Conservation (phyloP, 2,888 invertebrate genomes). For the Morpho achilles region DNA sequence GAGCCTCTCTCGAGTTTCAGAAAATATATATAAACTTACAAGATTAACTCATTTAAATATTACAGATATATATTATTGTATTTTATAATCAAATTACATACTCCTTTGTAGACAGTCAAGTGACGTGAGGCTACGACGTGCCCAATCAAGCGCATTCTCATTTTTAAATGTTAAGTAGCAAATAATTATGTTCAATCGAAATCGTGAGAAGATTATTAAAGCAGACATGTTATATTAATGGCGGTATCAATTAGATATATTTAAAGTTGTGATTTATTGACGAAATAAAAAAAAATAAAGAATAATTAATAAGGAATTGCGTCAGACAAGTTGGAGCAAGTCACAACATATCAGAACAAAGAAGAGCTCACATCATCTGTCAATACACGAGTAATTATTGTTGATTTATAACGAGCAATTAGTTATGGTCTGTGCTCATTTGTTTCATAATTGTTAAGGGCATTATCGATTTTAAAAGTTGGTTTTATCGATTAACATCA, state of each 20-base stretch:
- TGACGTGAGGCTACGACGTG: conserved; percentile 2
- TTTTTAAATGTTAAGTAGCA: conserved; percentile 13
- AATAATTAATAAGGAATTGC: conserved; percentile 9
- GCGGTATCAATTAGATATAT: conserved; percentile 9
- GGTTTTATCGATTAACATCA: conserved; percentile 23
- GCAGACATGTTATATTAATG: conserved; percentile 7
- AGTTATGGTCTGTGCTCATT: conserved; percentile 46
- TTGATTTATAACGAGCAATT: conserved; percentile 47
- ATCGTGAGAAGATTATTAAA: conserved; percentile 13
- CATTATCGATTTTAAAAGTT: conserved; percentile 40
- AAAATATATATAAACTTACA: too few relatives aligned
- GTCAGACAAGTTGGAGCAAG: conserved; percentile 12
- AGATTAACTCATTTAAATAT: too few relatives aligned
- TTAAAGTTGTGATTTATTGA: conserved; percentile 7
- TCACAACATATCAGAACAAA: conserved; percentile 22
- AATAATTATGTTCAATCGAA: conserved; percentile 12
- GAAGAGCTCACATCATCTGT: conserved; percentile 25
- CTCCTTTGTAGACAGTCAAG: not conserved
- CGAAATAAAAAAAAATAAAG: conserved; percentile 4
- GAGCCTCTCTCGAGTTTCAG: too few relatives aligned
- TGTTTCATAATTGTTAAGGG: conserved; percentile 45
- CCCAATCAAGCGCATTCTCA: not conserved
- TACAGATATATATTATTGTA: too few relatives aligned
- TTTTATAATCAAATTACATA: too few relatives aligned
- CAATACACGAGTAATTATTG: conserved; percentile 28